These are phyloP conservation scores for Acanthosepion lycidas DNA, from an alignment of 2,888 invertebrate species.

Conservation along the genomic window DNA sequence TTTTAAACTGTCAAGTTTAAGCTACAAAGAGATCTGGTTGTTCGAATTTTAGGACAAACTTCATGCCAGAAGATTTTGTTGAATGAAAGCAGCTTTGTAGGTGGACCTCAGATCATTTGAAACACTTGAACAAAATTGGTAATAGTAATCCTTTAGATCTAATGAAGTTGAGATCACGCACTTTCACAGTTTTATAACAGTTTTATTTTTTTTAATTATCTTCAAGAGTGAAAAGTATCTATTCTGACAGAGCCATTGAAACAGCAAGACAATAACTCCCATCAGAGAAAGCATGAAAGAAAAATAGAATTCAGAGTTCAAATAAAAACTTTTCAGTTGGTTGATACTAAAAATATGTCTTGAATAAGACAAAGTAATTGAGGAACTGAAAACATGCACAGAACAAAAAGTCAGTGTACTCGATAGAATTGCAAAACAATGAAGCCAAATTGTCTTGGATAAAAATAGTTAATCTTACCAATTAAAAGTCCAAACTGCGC, in stretches of 20 bases:
- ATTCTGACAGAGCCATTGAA: neutral
- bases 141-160: neutral
- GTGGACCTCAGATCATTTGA: neutral
- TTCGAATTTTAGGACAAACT: too few species aligned
- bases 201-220: neutral
- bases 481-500: neutral
- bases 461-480: neutral
- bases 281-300: neutral
- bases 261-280: neutral
- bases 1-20: too few species aligned
- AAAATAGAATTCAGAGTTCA: neutral
- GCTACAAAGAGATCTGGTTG: too few species aligned
- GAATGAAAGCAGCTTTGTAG: neutral
- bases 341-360: neutral
- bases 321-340: neutral
- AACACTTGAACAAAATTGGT: neutral
- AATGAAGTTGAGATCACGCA: neutral
- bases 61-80: neutral
- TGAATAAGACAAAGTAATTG: neutral
- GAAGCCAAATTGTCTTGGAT: constrained; percentile 11
- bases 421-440: neutral
- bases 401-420: neutral
- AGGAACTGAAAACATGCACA: neutral
- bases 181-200: neutral
- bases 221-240: neutral